Evolutionary conservation across 2,797 vertebrate species (phyloP).

Genomic region (Emys orbicularis): DNA sequence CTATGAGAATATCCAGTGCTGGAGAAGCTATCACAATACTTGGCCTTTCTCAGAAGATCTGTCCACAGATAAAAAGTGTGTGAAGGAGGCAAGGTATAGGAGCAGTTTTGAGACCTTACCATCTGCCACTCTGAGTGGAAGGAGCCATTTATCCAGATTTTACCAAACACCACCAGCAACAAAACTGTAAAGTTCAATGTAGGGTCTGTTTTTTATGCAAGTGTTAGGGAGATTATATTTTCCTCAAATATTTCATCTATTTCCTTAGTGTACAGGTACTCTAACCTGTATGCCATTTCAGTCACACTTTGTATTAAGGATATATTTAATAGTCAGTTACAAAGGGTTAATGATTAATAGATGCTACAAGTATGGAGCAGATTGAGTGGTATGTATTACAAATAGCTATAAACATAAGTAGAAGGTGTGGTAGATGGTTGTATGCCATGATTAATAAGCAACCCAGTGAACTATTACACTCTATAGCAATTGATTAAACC

Average conservation of each 20-base stretch:
- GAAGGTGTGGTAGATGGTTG: background rate
- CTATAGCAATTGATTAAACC: background rate
- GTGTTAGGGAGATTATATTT: background rate
- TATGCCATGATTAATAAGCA: background rate
- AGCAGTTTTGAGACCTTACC: background rate
- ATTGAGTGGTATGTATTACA: background rate
- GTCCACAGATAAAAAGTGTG: fast-evolving
- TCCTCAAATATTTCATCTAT: background rate
- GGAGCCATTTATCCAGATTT: background rate
- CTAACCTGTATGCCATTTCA: background rate
- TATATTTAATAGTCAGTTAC: background rate
- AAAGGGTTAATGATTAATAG: background rate
- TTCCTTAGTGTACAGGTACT: background rate
- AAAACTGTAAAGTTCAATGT: background rate
- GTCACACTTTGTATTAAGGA: background rate
- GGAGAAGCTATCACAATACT: background rate
- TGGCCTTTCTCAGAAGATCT: background rate
- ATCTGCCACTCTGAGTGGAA: background rate
- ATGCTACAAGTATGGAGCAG: background rate
- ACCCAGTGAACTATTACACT: background rate
- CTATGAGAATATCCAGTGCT: background rate
- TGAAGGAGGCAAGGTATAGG: background rate
- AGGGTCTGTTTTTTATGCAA: background rate
- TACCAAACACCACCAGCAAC: background rate
- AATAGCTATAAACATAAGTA: background rate